Base-by-base conservation (phyloP, 2,888 invertebrate genomes). In the Scaptomyza caliginosa region DNA sequence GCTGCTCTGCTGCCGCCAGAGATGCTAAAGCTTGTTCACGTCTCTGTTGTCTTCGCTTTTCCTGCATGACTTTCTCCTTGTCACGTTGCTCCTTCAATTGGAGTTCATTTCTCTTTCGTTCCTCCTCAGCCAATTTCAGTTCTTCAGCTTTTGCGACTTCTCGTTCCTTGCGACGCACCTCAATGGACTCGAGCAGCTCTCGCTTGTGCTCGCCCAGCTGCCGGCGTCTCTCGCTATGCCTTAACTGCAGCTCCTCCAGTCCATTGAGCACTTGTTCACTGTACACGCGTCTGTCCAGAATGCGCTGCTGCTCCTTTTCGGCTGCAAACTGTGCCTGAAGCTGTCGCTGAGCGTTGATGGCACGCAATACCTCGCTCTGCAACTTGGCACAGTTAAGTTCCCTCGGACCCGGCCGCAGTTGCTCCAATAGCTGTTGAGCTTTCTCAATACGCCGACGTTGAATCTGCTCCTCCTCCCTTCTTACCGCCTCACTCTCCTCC, bases 341-440 rank as follows among this genome's bases (percentile, higher is more conserved):
- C 26, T 86, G 74, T 1, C 87, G 74, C 59, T 91, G 91, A 0
- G 89, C 86, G 16, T 89, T 88, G 4, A 91, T 79, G 10, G 83
- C 87, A 2, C 89, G 86, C 23, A 91, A 48, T 1, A 91, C 90
- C 60, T 91, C 90, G 56, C 91, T 90, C 38, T 89, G 88, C 6
- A 89, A 69, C 3, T 86, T 87, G n/a, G 92, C 92, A 36, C 89
- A 88, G 17, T 90, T 89, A 1, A 91, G 57, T 30, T 89, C 89
- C 0, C 89, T 76, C 2, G 91, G 90, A 0, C 91, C 91, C 2
- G 89, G 84, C 48, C 90, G 89, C 13, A 89, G 74, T 42, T 89
- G 88, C 52, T 89, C 87, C 11, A 91, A 65, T 11, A 91, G 60
- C 43, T 87, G 72, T 32, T 91, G 80, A 0, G 90, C 91, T 24